Evolutionary conservation across 1,140 invertebrate genomes (phyloP).

Genomic region (Ips nitidus): DNA sequence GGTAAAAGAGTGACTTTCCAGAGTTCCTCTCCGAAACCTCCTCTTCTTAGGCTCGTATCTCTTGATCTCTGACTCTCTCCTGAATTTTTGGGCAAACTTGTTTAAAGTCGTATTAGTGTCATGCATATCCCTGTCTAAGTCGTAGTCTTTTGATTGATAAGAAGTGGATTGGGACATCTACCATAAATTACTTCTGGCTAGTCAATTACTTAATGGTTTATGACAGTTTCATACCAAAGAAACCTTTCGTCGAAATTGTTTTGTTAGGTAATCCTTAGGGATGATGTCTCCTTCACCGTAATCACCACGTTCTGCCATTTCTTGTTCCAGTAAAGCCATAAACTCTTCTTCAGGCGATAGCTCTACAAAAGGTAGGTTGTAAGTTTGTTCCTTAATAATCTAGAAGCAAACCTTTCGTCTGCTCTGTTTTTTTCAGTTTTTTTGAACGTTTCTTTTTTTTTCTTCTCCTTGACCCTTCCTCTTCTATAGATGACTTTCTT

Average conservation of each 20-base stretch:
- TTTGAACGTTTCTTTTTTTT: slow-evolving; percentile 29
- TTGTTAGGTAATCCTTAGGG: slow-evolving; percentile 37
- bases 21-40: slow-evolving; percentile 54
- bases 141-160: slow-evolving; percentile 38
- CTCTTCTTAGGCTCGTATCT: slow-evolving; percentile 48
- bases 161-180: slow-evolving; percentile 42
- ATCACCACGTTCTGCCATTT: slow-evolving; percentile 29
- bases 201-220: too few relatives aligned
- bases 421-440: slow-evolving; percentile 2
- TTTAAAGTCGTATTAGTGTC: slow-evolving; percentile 7
- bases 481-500: background rate
- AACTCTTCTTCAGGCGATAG: slow-evolving; percentile 28
- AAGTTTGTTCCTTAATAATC: background rate
- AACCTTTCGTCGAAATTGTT: slow-evolving; percentile 38
- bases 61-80: slow-evolving; percentile 44
- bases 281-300: slow-evolving; percentile 24
- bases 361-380: slow-evolving; percentile 15
- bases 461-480: slow-evolving; percentile 26
- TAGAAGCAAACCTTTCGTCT: background rate
- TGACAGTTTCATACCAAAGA: slow-evolving; percentile 26
- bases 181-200: too few relatives aligned
- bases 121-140: slow-evolving; percentile 11
- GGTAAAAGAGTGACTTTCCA: slow-evolving; percentile 59
- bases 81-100: slow-evolving; percentile 45
- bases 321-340: slow-evolving; percentile 22